phyloP scores from a whole-genome alignment of 2,888 invertebrate species.

The Coremacera marginata region DNA sequence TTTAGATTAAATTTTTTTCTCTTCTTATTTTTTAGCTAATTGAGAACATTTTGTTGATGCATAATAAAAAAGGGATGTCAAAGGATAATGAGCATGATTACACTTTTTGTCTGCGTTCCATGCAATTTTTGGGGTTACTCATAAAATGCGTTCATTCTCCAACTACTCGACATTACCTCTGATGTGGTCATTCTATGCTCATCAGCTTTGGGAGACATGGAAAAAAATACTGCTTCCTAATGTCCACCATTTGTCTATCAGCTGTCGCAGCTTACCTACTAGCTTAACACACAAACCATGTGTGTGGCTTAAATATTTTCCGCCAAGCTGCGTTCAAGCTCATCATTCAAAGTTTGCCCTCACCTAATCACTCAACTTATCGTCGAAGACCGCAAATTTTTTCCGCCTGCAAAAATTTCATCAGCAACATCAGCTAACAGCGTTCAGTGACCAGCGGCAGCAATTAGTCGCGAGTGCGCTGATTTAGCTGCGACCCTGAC shows the following conservation, averaged over 20 bases:
- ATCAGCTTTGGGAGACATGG: background rate
- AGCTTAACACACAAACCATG: background rate
- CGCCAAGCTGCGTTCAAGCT: background rate
- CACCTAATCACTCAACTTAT: background rate
- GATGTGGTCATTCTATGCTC: background rate
- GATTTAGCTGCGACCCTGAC: background rate
- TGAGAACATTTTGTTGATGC: conserved; percentile 39
- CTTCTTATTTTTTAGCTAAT: conserved; percentile 34
- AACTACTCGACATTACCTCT: too few relatives aligned
- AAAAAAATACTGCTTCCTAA: background rate
- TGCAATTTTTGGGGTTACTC: background rate
- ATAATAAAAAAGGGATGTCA: conserved; percentile 34
- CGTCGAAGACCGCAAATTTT: background rate
- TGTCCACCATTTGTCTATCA: background rate
- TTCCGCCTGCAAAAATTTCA: conserved; percentile 10
- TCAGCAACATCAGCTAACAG: background rate
- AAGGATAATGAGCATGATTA: conserved; percentile 7
- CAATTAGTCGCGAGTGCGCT: conserved; percentile 20
- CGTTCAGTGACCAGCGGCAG: conserved; percentile 28
- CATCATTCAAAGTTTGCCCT: background rate
- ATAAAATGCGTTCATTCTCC: too few relatives aligned
- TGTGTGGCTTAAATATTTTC: background rate
- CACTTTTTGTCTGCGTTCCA: background rate
- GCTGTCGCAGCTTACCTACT: background rate
- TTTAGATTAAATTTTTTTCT: background rate